These are phyloP conservation scores for Cryptoblepharus egeriae DNA, from an alignment of 2,797 vertebrate species.

Conservation along the genomic window DNA sequence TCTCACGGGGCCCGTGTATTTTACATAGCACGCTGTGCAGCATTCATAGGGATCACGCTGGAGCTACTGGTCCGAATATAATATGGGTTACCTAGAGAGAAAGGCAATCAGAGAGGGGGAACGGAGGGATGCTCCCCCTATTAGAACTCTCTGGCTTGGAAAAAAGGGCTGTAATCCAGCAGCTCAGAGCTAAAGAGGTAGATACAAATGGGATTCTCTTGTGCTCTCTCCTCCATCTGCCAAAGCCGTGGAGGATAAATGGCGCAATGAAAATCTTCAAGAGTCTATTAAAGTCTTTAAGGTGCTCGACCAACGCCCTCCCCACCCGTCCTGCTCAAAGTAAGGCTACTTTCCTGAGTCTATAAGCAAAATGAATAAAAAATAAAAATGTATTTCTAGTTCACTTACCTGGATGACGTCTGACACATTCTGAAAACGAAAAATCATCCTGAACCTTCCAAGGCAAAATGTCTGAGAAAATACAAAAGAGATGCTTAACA, in stretches of 20 bases:
- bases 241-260: neutral
- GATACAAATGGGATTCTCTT: conserved; percentile 6
- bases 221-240: neutral
- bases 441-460: too few species aligned
- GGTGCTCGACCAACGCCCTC: neutral
- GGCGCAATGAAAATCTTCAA: neutral
- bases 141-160: conserved; percentile 13
- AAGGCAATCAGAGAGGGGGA: conserved; percentile 45
- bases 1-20: conserved; percentile 62
- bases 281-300: conserved; percentile 2
- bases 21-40: conserved; percentile 68
- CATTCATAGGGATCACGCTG: conserved; percentile 67
- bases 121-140: conserved; percentile 29
- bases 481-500: too few species aligned
- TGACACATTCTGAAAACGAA: too few species aligned
- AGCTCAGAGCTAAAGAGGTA: neutral
- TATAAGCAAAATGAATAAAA: too few species aligned
- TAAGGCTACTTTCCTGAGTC: too few species aligned
- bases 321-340: too few species aligned
- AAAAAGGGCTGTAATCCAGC: neutral
- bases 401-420: too few species aligned
- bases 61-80: conserved; percentile 66
- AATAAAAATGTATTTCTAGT: too few species aligned
- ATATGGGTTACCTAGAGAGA: conserved; percentile 65
- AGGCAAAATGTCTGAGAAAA: too few species aligned